Conservation (phyloP, 2,888 invertebrate genomes). For the Hartigia nigra region DNA sequence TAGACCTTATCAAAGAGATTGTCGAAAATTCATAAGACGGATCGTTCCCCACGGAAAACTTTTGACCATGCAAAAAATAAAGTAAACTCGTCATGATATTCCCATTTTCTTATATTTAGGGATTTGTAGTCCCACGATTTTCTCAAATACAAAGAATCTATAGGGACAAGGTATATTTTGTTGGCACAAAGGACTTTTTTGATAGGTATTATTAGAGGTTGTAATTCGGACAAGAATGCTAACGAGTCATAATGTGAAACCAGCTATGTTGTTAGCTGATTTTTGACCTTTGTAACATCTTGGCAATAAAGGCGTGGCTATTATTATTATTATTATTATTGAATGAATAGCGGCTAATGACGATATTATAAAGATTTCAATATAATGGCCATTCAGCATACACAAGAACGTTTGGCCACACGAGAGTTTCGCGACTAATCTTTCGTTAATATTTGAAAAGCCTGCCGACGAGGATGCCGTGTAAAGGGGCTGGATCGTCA, state of each 20-base stretch:
- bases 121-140: background rate
- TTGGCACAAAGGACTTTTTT: background rate
- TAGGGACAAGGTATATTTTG: background rate
- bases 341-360: background rate
- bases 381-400: background rate
- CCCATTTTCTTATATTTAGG: background rate
- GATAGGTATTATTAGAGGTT: background rate
- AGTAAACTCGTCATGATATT: background rate
- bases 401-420: background rate
- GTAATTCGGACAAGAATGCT: background rate
- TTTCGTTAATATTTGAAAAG: conserved; percentile 8
- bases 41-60: background rate
- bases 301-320: background rate
- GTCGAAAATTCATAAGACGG: background rate
- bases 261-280: background rate
- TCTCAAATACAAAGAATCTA: background rate
- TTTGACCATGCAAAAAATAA: background rate
- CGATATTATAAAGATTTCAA: background rate
- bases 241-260: background rate
- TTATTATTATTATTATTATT: background rate
- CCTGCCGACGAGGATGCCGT: background rate
- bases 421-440: background rate
- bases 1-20: background rate
- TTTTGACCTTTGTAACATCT: background rate
- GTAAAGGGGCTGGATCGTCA: background rate